These are phyloP conservation scores for Eurypyga helias DNA, from an alignment of 2,113 vertebrate species.

Conservation along the genomic window DNA sequence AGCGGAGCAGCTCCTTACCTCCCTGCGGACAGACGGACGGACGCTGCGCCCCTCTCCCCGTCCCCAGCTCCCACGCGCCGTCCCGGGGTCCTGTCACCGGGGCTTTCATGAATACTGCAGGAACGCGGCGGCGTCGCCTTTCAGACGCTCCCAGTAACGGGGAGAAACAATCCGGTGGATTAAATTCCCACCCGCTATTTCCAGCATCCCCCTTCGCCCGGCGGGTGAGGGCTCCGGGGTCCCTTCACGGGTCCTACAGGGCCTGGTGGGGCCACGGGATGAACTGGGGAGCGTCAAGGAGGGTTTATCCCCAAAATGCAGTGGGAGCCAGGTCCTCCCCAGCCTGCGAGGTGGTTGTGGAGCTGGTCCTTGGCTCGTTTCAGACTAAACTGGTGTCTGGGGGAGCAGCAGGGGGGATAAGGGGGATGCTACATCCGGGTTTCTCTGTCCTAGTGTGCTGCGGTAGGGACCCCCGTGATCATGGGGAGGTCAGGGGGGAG, in stretches of 20 bases:
- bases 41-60: not conserved
- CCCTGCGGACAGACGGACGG: rapidly evolving
- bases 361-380: not conserved
- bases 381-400: rapidly evolving
- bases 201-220: not conserved
- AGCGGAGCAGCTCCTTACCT: not conserved
- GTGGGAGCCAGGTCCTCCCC: not conserved
- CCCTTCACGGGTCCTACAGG: rapidly evolving
- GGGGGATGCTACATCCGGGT: rapidly evolving
- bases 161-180: slow-evolving; percentile 10
- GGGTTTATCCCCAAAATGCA: not conserved
- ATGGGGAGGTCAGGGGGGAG: rapidly evolving
- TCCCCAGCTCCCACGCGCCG: not conserved
- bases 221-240: rapidly evolving
- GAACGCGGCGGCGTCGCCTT: not conserved
- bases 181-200: slow-evolving; percentile 18
- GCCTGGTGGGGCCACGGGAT: rapidly evolving
- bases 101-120: slow-evolving; percentile 62
- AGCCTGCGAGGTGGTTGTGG: rapidly evolving
- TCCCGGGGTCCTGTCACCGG: not conserved
- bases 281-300: rapidly evolving
- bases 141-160: not conserved
- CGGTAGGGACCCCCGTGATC: not conserved
- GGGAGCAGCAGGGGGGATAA: too few species aligned
- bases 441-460: too few species aligned